Base-by-base conservation (phyloP, 2,888 invertebrate species). In the Biston betularia region DNA sequence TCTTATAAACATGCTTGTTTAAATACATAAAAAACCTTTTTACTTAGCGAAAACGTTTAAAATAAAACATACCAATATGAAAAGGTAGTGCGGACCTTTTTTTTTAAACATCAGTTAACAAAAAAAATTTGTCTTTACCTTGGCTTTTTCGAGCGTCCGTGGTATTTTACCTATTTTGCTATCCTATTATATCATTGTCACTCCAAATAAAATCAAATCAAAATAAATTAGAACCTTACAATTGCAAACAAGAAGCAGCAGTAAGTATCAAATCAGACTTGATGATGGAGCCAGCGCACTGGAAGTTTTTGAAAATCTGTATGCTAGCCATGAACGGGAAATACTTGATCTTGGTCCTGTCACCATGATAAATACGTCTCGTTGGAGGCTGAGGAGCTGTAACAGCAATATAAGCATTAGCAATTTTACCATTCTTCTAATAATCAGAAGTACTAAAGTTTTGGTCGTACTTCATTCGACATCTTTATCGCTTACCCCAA, bases 321-420 rank as follows among this genome's bases (percentile, higher is more conserved):
- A 93, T 75, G 67, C 87, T 88, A 1, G 87, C 92, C 82, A 93
- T 83, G 74, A 92, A 93, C 0, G 92, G 91, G 64, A 77, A 92
- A 42, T 83, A 46, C 60, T 83, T 88, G 61, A 89, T 87, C 50
- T 83, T 86, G 0, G 80, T 82, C 33, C 69, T 76, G 7, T 75
- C 58, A 0, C 90, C 90, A 15, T 64, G 72, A 68, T 73, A 91
- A 53, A 92, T 81, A 0, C 92, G 87, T 3, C 92, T 63, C 14
- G 65, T 54, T 9, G 49, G 38, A 38, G 38, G 12, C 38, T 71
- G 66, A 53, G 83, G 80, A 11, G 73, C 88, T 89, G 42, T n/a
- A 48, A n/a, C 46, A 14, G 11, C 48, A 24, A 8, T 15, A 40
- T 46, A 15, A 15, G 8, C 3, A 44, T 44, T 8, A 14, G n/a